Percentiles rank a stretch among this genome's conserved stretches.
These are phyloP conservation scores for Chauna torquata DNA, from an alignment of 2,113 vertebrate genomes.

Conservation along the genomic window DNA sequence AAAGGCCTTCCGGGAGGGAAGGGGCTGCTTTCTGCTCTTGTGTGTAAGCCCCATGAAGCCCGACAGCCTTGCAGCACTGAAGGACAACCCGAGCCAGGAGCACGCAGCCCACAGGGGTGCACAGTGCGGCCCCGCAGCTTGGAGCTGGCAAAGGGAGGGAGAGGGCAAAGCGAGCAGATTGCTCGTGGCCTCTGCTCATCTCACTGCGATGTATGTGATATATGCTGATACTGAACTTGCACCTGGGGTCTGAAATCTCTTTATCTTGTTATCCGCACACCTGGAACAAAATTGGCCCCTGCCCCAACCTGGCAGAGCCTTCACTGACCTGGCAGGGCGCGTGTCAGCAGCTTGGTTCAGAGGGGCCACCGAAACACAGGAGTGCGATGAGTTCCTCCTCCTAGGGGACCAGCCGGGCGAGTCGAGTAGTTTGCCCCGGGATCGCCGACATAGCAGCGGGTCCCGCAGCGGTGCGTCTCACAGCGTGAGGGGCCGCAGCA, in stretches of 20 bases:
- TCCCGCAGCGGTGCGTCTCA: not conserved
- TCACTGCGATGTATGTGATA: accelerated
- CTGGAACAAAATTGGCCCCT: not conserved
- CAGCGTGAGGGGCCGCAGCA: too few species aligned
- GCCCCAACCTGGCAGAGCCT: not conserved
- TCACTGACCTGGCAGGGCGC: not conserved
- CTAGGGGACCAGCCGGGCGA: not conserved
- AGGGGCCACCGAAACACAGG: not conserved
- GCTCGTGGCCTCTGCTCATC: accelerated
- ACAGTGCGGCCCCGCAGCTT: not conserved
- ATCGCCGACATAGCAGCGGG: not conserved
- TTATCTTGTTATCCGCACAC: not conserved
- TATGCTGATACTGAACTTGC: not conserved
- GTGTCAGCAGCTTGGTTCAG: not conserved
- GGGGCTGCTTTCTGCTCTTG: not conserved
- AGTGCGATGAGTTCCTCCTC: not conserved
- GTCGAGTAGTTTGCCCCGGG: not conserved
- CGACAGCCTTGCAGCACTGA: too few species aligned
- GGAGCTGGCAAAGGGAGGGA: not conserved
- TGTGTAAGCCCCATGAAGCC: too few species aligned
- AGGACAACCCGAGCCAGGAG: too few species aligned
- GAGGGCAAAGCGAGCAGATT: not conserved
- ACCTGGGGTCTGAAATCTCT: not conserved
- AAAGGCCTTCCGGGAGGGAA: not conserved
- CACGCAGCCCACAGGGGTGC: not conserved